phyloP scores from a whole-genome alignment of 2,888 invertebrate genomes.

The Eupsilia transversa region DNA sequence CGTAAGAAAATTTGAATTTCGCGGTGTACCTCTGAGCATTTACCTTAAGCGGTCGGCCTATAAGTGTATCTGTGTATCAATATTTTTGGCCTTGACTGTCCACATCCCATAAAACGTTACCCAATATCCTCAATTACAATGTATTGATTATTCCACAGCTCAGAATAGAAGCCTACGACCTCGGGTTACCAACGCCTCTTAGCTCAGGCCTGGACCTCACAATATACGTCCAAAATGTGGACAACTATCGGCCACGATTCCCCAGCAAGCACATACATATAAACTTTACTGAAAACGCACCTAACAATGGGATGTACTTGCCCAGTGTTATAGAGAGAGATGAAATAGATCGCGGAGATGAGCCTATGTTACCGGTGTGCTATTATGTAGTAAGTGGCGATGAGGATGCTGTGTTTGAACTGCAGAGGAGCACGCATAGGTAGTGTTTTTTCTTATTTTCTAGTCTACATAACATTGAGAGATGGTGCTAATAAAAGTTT shows the following conservation, averaged over 20 bases:
- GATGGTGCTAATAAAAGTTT: neutral
- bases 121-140: neutral
- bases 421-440: constrained; percentile 94
- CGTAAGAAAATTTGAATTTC: too few relatives aligned
- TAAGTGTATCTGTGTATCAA: neutral
- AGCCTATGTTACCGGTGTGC: constrained; percentile 96
- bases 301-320: constrained; percentile 92
- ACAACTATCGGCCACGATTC: constrained; percentile 97
- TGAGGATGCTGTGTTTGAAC: constrained; percentile 92
- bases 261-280: constrained; percentile 92
- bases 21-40: too few relatives aligned
- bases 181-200: constrained; percentile 96
- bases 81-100: neutral
- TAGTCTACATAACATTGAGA: neutral
- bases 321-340: constrained; percentile 96
- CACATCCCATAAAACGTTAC: neutral
- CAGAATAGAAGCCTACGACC: constrained; percentile 96
- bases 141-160: constrained; percentile 89
- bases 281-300: constrained; percentile 93
- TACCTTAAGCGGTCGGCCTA: too few relatives aligned
- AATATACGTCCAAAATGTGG: constrained; percentile 96
- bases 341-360: constrained; percentile 95
- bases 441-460: constrained; percentile 72
- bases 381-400: constrained; percentile 97
- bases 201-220: constrained; percentile 96